Conservation (phyloP, 2,797 vertebrate genomes). For the Tamandua tetradactyla region DNA sequence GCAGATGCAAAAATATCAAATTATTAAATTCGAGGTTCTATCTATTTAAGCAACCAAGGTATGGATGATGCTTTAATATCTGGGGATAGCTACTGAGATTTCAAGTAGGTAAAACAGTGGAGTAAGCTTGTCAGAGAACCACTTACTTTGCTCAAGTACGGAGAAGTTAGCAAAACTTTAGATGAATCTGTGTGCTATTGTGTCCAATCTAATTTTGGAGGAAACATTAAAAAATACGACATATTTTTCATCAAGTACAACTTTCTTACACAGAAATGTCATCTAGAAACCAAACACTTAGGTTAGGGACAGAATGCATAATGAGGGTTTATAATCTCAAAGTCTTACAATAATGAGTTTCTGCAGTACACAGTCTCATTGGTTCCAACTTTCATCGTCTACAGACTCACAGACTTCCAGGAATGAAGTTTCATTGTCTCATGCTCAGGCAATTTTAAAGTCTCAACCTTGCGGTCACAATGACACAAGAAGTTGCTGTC, state of each 20-base stretch:
- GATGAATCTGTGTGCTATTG: not conserved
- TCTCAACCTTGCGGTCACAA: not conserved
- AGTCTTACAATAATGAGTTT: not conserved
- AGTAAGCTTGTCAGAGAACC: not conserved
- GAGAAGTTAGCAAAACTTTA: not conserved
- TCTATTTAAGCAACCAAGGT: not conserved
- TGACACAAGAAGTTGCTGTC: not conserved
- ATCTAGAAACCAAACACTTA: not conserved
- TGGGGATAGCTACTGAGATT: not conserved
- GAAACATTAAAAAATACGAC: not conserved
- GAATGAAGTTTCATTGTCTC: not conserved
- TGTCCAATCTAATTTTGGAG: not conserved
- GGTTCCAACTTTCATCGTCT: not conserved
- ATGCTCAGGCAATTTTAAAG: not conserved
- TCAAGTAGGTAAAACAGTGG: not conserved
- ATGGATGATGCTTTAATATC: not conserved
- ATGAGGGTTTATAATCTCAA: not conserved
- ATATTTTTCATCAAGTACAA: not conserved
- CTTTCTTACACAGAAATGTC: not conserved
- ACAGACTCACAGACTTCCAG: not conserved
- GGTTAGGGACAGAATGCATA: not conserved
- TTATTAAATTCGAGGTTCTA: not conserved
- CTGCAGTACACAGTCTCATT: not conserved
- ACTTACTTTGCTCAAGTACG: not conserved
- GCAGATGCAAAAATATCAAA: not conserved